Base-by-base conservation (phyloP, 2,113 vertebrate genomes). In the Oryzias woworae region DNA sequence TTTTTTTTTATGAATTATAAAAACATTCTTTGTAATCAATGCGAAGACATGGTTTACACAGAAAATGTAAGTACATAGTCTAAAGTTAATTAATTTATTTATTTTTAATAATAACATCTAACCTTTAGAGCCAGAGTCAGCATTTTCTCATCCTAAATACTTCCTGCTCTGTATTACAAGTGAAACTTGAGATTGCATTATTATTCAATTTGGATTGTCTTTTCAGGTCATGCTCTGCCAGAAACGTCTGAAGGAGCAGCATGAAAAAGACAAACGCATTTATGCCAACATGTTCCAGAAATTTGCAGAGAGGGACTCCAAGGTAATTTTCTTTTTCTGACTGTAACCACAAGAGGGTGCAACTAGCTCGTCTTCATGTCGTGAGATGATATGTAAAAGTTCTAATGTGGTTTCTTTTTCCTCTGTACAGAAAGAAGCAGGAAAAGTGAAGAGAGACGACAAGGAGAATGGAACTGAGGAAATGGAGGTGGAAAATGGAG, bases 281-380 rank as follows among this genome's bases (percentile, higher is more conserved):
- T 99, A 98, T 0, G 97, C 96, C 80, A 98, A 98, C 85, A 99
- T 99, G 97, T 99, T 99, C 78, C 93, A 97, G 81, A 96, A 94
- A 81, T 93, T 99, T 61, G 94, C 94, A 14, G 95, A 95, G 75
- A 92, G 93, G 59, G 96, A 98, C 54, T 73, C 91, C 10, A 98
- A 96, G 92, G 97, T 96, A 53, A 90, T 31, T 4, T 14, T 22
- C 5, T 18, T 45, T 67, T 56, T 61, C 16, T 18, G 54, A 24
- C 22, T 67, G 13, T 12, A 17, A 49, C 70, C 73, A 82, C 77
- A 56, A 78, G 81, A 48, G 48, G 77, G 71, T 10, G 53, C 46
- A 6, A 66, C 28, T 22, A 51, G 6, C 14, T 17, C 26, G 10
- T 12, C 24, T 65, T 15, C 42, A 16, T 7, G 17, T 14, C 24